Conservation (phyloP, 2,888 invertebrate genomes). For the Microchrysa polita region DNA sequence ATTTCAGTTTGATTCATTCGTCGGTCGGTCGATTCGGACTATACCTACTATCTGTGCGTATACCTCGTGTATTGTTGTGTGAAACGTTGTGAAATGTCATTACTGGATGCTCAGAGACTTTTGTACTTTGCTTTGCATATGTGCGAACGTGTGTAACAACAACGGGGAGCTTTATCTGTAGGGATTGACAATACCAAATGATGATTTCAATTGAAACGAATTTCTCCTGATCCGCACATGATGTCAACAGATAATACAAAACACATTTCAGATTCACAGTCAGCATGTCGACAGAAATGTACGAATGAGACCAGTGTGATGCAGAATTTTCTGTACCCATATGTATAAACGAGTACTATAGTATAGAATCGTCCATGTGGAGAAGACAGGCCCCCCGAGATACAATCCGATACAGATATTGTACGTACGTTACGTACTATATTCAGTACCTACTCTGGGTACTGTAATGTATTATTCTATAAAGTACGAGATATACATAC, state of each 20-base stretch:
- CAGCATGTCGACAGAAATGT: constrained; percentile 12
- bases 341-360: neutral
- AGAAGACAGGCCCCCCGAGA: neutral
- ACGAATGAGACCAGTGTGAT: constrained; percentile 18
- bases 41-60: too few species aligned
- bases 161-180: constrained; percentile 48
- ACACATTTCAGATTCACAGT: constrained; percentile 1
- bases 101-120: constrained; percentile 46
- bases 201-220: constrained; percentile 50
- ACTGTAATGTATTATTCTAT: too few species aligned
- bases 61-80: constrained; percentile 34
- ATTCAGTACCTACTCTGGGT: too few species aligned
- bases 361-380: neutral
- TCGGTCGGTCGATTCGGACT: neutral
- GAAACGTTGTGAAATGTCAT: constrained; percentile 47
- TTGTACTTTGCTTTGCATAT: constrained; percentile 47
- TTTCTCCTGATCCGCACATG: constrained; percentile 48
- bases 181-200: constrained; percentile 49
- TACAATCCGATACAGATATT: neutral
- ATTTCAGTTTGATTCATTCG: neutral
- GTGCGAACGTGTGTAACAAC: constrained; percentile 50
- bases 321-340: neutral
- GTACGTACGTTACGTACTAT: too few species aligned
- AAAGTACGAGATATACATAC: too few species aligned
- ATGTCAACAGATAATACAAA: constrained; percentile 43